A percentile compares a stretch with the other conserved stretches of the same genome.
phyloP scores from a whole-genome alignment of 2,888 invertebrate species.

The Bombylius discolor region DNA sequence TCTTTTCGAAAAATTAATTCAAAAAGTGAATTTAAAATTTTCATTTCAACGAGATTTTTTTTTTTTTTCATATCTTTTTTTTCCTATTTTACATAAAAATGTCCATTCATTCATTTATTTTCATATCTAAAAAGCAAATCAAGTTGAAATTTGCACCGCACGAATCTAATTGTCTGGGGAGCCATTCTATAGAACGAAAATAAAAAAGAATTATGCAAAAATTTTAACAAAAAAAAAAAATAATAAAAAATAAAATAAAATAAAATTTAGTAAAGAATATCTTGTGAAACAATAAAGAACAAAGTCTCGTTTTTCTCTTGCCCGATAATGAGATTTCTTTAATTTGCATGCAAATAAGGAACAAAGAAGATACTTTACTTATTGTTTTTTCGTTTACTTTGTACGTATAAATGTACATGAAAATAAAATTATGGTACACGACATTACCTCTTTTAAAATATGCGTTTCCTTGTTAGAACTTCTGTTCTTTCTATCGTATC shows the following conservation, averaged over 20 bases:
- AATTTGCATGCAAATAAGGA: conserved; percentile 18
- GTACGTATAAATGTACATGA: too few species aligned
- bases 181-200: neutral
- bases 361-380: conserved; percentile 3
- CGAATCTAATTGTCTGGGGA: conserved; percentile 8
- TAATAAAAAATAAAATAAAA: neutral
- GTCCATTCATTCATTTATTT: too few species aligned
- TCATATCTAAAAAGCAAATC: neutral
- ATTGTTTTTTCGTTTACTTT: neutral
- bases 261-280: neutral
- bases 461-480: too few species aligned
- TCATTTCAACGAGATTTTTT: too few species aligned
- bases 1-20: too few species aligned
- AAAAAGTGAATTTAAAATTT: too few species aligned
- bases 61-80: too few species aligned
- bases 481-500: too few species aligned
- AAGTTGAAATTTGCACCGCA: conserved; percentile 6
- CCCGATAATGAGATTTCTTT: conserved; percentile 17
- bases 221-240: neutral
- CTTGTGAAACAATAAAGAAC: conserved; percentile 6
- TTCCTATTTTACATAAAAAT: too few species aligned
- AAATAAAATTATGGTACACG: too few species aligned
- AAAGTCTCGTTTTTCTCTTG: conserved; percentile 1
- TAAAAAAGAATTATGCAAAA: neutral
- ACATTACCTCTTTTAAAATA: too few species aligned